Base-by-base conservation (phyloP, 1,140 invertebrate species). In the Leptestheria dahalacensis region DNA sequence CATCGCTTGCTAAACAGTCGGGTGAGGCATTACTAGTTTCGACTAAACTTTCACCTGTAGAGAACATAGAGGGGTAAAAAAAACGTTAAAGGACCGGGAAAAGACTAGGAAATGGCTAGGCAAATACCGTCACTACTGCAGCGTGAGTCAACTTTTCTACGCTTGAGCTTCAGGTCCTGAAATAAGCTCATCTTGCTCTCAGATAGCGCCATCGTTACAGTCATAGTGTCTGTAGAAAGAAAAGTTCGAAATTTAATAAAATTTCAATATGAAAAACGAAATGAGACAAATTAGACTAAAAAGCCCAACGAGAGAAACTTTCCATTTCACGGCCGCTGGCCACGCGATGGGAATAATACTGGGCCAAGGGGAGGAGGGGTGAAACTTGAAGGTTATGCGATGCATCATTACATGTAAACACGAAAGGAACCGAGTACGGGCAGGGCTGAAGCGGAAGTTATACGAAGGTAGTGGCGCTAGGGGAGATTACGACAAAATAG, bases 151-250 rank as follows among this genome's bases (percentile, higher is more conserved):
- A 93, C 87, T 83, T 93, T 93, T 79, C 89, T 84, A 79, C 91
- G 84, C 82, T 95, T 95, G 75, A 95, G 80, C 82, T 95, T 94
- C 78, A 94, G 84, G 80, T 94, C 90, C 84, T 94, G 90, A 81
- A 94, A 94, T 78, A 95, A 86, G 84, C 91, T 94, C 91, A 95
- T 95, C 79, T 88, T 91, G 23, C 53, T 53, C 2, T n/a, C 63
- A 86, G 88, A 86, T 9, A 41, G 33, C 33, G 15, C 15, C 81
- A 86, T 86, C 81, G 86, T 90, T 80, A 91, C 86, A 84, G 88
- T 91, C 88, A 92, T 92, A 88, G 89, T 91, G 90, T 88, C 88
- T 92, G 78, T 1, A 25, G 21, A 6, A 25, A 24, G n/a, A 2
- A 18, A 21, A 18, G 12, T 11, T 20, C n/a, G 49, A 21, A n/a